phyloP scores from a whole-genome alignment of 2,797 vertebrate species.

The Pseudopleuronectes americanus region DNA sequence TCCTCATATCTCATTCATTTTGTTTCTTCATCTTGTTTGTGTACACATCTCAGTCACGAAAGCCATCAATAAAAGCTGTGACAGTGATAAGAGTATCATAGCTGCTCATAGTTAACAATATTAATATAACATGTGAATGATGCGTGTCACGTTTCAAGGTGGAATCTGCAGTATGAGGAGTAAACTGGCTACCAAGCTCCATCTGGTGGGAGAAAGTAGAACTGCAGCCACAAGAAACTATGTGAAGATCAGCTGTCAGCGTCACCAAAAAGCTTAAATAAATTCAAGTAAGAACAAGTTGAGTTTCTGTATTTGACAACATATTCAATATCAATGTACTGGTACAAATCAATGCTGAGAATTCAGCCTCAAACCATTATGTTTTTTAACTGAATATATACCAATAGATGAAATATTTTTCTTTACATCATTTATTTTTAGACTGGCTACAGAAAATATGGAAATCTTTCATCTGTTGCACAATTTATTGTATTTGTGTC shows the following conservation, averaged over 20 bases:
- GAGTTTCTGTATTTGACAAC: neutral
- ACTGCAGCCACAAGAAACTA: slow-evolving; percentile 5
- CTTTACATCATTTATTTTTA: too few species aligned
- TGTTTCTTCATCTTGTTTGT: neutral
- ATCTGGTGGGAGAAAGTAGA: slow-evolving; percentile 26
- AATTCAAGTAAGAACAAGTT: neutral
- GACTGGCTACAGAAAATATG: too few species aligned
- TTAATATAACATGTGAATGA: neutral
- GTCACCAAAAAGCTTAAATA: neutral
- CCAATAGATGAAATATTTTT: too few species aligned
- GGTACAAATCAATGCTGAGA: too few species aligned
- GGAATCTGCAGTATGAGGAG: neutral
- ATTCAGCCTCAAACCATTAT: too few species aligned
- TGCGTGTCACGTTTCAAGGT: neutral
- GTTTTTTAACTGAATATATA: too few species aligned
- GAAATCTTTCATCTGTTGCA: too few species aligned
- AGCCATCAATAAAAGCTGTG: neutral
- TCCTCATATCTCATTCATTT: neutral
- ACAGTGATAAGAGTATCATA: neutral
- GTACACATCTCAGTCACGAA: too few species aligned
- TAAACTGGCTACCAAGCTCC: slow-evolving; percentile 13
- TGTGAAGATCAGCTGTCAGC: fast-evolving
- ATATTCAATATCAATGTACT: too few species aligned
- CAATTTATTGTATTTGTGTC: too few species aligned
- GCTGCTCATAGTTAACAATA: neutral